Evolutionary conservation across 2,888 invertebrate genomes (phyloP), one percentile per base, ranked within the genome.

Genomic region (Yponomeuta sedellus): DNA sequence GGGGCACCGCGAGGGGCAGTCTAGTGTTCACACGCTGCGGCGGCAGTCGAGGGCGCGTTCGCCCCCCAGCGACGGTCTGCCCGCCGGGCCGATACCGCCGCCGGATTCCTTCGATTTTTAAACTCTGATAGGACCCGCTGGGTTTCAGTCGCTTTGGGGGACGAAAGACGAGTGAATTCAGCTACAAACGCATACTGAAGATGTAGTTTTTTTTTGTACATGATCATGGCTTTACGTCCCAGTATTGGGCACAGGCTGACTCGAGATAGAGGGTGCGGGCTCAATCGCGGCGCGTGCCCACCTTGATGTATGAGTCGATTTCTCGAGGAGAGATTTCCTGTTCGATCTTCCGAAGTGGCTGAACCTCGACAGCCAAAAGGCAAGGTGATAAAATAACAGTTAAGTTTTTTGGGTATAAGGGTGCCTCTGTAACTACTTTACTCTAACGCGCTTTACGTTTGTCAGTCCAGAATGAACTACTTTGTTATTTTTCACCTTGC

Each of bases 21-120:
- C 75, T 71, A 80, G 82, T 72, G 78, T 81, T 22, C 81, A 83
- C 71, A 79, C 86, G 57, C 67, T 86, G 70, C 69, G 81, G 1
- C 70, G 83, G 8, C 77, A 79, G 73, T 68, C 76, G 8, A 73
- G 75, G 44, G 68, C 68, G 61, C 70, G 11, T 61, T 69, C 63
- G 68, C 70, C 70, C 19, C 69, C 68, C 28, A 85, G 82, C 77
- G 84, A 81, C 73, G 83, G 83, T 52, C 74, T 84, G n/a, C 86
- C 85, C 20, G 71, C 74, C 52, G 82, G 83, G 34, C 86, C 88
- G 0, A 88, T 89, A 67, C 89, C 90, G 67, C 90, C 90, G 66
- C 90, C 90, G 5, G 90, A 89, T 69, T 73, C 87, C 40, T 91
- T 91, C 80, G 86, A 91, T 70, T 88, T 88, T 69, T 88, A 71